Evolutionary conservation across 2,113 vertebrate genomes (phyloP).

Genomic region (Hyla sarda): DNA sequence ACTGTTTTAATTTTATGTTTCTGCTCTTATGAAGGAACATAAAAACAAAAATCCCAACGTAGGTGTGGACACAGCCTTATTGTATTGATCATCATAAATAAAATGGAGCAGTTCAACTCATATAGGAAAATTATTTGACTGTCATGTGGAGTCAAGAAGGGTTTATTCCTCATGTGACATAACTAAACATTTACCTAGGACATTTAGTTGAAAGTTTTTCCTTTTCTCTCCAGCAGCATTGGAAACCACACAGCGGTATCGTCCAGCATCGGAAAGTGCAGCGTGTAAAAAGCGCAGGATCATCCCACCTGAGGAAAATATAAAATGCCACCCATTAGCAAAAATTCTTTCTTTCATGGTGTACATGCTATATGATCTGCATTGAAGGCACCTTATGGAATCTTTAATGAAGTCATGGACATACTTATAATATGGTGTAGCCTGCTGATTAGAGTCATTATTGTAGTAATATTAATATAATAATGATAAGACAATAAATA

Average conservation of each 20-base stretch:
- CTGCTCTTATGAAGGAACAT: no score
- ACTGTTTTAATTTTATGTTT: no score
- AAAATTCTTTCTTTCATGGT: background rate
- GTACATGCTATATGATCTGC: no score
- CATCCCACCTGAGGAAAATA: conserved; percentile 68
- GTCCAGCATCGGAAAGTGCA: conserved; percentile 79
- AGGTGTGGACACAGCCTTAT: no score
- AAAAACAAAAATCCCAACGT: no score
- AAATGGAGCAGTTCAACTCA: background rate
- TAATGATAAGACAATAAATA: no score
- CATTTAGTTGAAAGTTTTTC: conserved; percentile 84
- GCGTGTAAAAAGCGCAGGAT: conserved; percentile 78
- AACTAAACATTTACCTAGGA: conserved; percentile 78
- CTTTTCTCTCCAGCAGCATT: conserved; percentile 87
- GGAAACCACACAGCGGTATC: conserved; percentile 86
- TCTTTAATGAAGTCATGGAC: no score
- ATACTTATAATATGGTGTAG: no score
- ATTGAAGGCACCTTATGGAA: no score
- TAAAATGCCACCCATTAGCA: background rate
- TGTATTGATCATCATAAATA: no score
- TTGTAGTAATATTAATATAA: no score
- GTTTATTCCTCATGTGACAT: background rate
- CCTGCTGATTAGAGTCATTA: no score
- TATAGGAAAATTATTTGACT: background rate
- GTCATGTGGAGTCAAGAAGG: background rate